Evolutionary conservation across 2,888 invertebrate genomes (phyloP), one percentile per base, ranked within the genome.

Genomic region (Monochamus alternatus): DNA sequence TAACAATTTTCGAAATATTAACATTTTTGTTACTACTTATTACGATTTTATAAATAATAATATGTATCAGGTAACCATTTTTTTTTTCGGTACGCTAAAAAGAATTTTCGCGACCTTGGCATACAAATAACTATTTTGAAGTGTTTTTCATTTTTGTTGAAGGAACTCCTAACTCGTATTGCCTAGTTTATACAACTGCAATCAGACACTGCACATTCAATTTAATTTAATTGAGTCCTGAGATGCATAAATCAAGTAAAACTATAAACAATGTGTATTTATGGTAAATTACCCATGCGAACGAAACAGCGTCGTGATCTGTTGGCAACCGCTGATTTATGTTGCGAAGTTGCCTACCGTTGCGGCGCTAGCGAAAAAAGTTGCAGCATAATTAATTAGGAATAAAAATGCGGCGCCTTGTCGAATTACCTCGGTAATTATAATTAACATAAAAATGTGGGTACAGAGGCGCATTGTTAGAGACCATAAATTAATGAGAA

Each of bases 401-500:
- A 43, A 63, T 63, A 63, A 63, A 63, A 63, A 63, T 63, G 62
- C 62, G 62, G 62, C 62, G 62, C 62, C 62, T 63, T 63, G 62
- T 43, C 62, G 38, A 43, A 63, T 63, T 63, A 63, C 43, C 22
- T 38, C 62, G 43, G 38, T 63, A 63, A 63, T 47, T 47, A 12
- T 38, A 38, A 38, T 63, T 63, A 63, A 43, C 62, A 63, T 63
- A 63, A 43, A 63, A 38, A 63, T 63, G 43, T 43, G 12, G n/a
- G 38, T 38, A 63, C 47, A 47, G 47, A 5, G 47, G 0, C 8
- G 0, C 9, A 47, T 9, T 9, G 47, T 5, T 9, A 44, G 44
- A 22, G 22, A 22, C 22, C 0, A 22, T 22, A 22, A 22, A 22
- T 22, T 22, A 22, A 22, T 22, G 22, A 22, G 22, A 22, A 22